These are phyloP conservation scores for Prolemur simus DNA, from an alignment of 2,113 vertebrate genomes.

Conservation along the genomic window DNA sequence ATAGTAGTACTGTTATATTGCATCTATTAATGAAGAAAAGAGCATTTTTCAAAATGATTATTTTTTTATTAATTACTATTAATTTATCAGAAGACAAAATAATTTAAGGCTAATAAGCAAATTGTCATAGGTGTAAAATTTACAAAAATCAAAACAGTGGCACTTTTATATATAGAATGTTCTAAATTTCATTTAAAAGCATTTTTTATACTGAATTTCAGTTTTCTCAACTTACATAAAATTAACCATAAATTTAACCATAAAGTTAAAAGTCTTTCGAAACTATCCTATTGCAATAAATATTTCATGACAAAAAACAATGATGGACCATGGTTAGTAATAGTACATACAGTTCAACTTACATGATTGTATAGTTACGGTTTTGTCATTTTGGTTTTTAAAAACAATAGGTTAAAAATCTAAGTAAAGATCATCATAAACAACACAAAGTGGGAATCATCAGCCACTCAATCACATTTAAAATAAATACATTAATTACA, in stretches of 20 bases:
- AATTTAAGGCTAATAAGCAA: background rate
- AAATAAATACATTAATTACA: background rate
- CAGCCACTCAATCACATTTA: background rate
- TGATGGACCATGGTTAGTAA: background rate
- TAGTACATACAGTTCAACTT: background rate
- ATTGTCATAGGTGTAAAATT: background rate
- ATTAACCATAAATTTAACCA: background rate
- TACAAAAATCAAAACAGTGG: background rate
- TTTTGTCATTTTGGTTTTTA: background rate
- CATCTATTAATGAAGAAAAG: background rate
- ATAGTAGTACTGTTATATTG: background rate
- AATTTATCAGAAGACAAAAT: conserved; percentile 25
- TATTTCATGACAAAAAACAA: background rate
- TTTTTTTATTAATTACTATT: background rate
- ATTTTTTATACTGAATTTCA: background rate
- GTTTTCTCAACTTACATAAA: background rate
- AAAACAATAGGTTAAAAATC: background rate
- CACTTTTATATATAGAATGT: background rate
- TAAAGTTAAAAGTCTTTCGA: conserved; percentile 12
- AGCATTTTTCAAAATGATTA: background rate
- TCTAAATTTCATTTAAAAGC: conserved; percentile 19
- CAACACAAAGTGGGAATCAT: background rate
- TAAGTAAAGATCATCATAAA: conserved; percentile 3
- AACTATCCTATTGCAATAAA: background rate
- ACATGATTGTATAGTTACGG: background rate